These are phyloP conservation scores for Cavia aperea DNA, from an alignment of 2,113 vertebrate species.

Conservation along the genomic window DNA sequence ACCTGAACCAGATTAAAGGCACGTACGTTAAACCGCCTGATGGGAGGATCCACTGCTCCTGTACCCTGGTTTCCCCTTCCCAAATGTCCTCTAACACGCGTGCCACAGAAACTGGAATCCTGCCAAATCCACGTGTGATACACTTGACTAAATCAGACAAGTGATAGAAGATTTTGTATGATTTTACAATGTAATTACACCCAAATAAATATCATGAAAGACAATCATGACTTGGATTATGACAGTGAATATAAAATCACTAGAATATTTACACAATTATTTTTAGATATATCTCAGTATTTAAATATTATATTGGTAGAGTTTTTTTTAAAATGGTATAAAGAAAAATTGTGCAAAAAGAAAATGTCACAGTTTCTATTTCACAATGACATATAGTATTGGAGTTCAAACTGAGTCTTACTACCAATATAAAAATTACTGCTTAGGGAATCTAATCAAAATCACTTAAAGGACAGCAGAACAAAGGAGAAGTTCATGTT, in stretches of 20 bases:
- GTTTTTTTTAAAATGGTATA: background rate
- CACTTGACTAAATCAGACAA: constrained; percentile 56
- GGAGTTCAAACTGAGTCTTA: constrained; percentile 14
- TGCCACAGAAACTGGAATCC: constrained; percentile 58
- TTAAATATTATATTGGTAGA: constrained; percentile 18
- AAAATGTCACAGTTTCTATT: background rate
- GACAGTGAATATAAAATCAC: constrained; percentile 47
- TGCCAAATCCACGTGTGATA: constrained; percentile 58
- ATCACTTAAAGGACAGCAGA: background rate
- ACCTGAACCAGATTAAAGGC: constrained; percentile 59
- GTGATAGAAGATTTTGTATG: constrained; percentile 51
- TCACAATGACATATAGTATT: background rate
- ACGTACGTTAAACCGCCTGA: constrained; percentile 54
- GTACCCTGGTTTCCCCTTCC: constrained; percentile 54
- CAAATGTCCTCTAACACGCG: constrained; percentile 57
- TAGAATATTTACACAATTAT: constrained; percentile 28
- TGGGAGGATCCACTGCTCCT: constrained; percentile 37
- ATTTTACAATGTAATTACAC: constrained; percentile 62
- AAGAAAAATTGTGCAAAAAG: background rate
- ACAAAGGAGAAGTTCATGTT: constrained; percentile 31
- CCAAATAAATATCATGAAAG: constrained; percentile 38
- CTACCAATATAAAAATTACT: background rate
- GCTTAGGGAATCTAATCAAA: background rate
- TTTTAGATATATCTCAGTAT: constrained; percentile 41
- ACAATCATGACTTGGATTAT: constrained; percentile 51